Conservation (phyloP, 2,888 invertebrate species). For the Heliconius sara region DNA sequence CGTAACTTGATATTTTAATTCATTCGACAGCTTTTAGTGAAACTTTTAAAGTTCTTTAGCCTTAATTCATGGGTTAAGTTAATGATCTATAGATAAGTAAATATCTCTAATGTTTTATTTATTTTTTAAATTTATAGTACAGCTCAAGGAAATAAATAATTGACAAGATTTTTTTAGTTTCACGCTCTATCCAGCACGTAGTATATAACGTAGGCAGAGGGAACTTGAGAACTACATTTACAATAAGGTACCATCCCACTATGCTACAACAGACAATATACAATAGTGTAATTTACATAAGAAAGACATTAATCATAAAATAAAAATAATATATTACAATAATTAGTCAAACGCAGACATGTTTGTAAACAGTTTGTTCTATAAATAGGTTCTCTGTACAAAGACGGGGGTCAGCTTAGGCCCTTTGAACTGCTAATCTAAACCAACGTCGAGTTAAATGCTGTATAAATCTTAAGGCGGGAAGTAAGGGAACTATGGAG, state of each 20-base stretch:
- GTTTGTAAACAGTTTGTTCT: constrained; percentile 34
- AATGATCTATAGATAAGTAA: constrained; percentile 5
- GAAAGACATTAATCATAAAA: background rate
- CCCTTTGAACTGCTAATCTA: constrained; percentile 67
- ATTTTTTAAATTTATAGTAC: background rate
- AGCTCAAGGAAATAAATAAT: too few species aligned
- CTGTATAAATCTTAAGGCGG: constrained; percentile 62
- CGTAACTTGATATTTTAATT: constrained; percentile 25
- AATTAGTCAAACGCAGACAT: constrained; percentile 21
- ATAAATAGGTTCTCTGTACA: constrained; percentile 40
- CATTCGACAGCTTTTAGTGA: background rate
- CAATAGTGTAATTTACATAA: background rate
- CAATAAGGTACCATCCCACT: background rate
- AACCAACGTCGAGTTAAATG: constrained; percentile 67
- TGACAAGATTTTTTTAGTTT: background rate
- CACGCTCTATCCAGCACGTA: too few species aligned
- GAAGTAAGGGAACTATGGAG: constrained; percentile 51
- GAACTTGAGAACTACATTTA: background rate
- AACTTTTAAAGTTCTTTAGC: background rate
- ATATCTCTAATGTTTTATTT: background rate
- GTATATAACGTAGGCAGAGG: too few species aligned
- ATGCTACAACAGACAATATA: background rate
- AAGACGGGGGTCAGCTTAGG: constrained; percentile 50
- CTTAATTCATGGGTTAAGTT: constrained; percentile 5
- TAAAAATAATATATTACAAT: constrained; percentile 14